Evolutionary conservation across 2,113 vertebrate genomes (phyloP).

Genomic region (Diadophis punctatus): DNA sequence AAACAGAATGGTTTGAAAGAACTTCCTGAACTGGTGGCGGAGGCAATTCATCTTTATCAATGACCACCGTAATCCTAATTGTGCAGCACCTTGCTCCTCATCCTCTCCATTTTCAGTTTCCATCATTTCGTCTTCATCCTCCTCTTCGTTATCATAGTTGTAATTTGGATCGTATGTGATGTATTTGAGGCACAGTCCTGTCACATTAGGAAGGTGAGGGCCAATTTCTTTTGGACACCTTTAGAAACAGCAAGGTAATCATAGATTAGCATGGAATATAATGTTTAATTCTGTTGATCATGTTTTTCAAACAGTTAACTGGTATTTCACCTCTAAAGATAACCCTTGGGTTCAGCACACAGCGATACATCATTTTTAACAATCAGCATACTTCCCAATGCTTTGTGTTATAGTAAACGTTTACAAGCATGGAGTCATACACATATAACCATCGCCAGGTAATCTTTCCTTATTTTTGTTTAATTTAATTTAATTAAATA

Average conservation of each 20-base stretch:
- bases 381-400: background rate
- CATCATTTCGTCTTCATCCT: slow-evolving; percentile 82
- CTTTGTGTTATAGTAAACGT: background rate
- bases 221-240: slow-evolving; percentile 94
- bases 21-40: background rate
- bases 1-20: background rate
- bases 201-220: slow-evolving; percentile 79
- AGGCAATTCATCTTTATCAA: background rate
- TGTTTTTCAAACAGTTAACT: background rate
- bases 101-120: slow-evolving; percentile 81
- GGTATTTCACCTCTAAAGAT: background rate
- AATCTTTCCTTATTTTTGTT: background rate
- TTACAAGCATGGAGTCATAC: background rate
- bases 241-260: slow-evolving; percentile 6
- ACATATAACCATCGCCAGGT: background rate
- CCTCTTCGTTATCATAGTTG: slow-evolving; percentile 82
- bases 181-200: slow-evolving; percentile 84
- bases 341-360: background rate
- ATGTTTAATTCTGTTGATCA: background rate
- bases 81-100: slow-evolving; percentile 79
- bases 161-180: slow-evolving; percentile 94
- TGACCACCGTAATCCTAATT: slow-evolving; percentile 36
- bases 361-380: background rate
- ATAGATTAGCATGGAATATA: background rate
- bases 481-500: no score